phyloP scores from a whole-genome alignment of 2,888 invertebrate genomes.

The Sphaerophoria rueppellii region DNA sequence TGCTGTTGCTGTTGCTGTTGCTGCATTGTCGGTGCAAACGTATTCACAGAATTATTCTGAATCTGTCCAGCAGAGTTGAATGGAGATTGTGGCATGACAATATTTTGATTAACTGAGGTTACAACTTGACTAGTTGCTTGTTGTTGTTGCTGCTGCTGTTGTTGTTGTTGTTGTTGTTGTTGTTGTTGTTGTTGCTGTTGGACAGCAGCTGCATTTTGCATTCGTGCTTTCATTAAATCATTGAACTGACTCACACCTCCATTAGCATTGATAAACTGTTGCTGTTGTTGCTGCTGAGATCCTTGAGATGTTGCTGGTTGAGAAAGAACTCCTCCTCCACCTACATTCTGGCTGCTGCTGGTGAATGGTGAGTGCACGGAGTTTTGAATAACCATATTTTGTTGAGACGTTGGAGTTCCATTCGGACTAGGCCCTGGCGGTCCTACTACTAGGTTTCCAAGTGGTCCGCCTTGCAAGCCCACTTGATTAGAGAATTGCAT shows the following conservation, averaged over 20 bases:
- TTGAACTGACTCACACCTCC: conserved; percentile 84
- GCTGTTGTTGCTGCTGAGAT: conserved; percentile 79
- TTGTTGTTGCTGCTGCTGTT: conserved; percentile 75
- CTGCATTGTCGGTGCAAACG: conserved; percentile 76
- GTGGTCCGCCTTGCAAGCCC: conserved; percentile 42
- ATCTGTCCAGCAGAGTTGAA: conserved; percentile 76
- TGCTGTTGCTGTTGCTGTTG: conserved; percentile 76
- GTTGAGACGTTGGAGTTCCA: conserved; percentile 84
- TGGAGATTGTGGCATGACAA: conserved; percentile 79
- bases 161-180: too few relatives aligned
- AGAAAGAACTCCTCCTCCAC: conserved; percentile 76
- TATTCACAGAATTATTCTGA: conserved; percentile 74
- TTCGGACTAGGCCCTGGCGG: conserved; percentile 91
- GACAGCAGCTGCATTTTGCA: conserved; percentile 78
- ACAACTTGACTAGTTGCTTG: conserved; percentile 75
- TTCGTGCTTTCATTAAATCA: conserved; percentile 85
- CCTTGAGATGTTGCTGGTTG: conserved; percentile 78
- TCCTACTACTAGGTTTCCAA: conserved; percentile 84
- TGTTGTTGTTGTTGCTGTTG: conserved; percentile 75
- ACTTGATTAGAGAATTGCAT: conserved; percentile 82
- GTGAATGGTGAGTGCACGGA: conserved; percentile 89
- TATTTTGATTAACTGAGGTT: conserved; percentile 72
- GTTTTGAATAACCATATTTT: conserved; percentile 84
- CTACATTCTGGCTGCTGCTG: conserved; percentile 75
- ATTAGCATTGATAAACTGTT: conserved; percentile 83